Evolutionary conservation across 2,797 vertebrate species (phyloP), one percentile per base, ranked within the genome.

Genomic region (Channa striata): DNA sequence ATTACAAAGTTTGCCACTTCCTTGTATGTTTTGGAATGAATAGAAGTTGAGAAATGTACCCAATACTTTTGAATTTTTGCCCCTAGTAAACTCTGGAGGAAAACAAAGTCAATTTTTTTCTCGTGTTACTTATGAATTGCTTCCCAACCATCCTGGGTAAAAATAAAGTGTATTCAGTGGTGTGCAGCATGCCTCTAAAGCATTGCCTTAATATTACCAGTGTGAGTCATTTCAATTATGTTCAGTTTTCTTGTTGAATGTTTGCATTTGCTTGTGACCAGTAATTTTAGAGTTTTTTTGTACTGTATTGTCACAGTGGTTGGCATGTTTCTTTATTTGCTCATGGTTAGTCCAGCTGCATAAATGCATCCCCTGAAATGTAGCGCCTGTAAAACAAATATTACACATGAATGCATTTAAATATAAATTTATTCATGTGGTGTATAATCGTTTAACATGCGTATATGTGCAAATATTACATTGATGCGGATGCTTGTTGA

Each of bases 71-170:
- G 21, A 58, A 67, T 36, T 3, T 5, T 34, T 46, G 42, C 19
- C 39, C 40, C 14, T 1, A 23, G 17, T 36, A 8, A 2, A n/a
- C 40, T 56, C 34, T 5, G 12, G 30, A 53, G 37, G 10, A 54
- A 67, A 74, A 71, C 42, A 23, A 80, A 68, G 56, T 65, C 40
- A 43, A 20, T 3, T n/a, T 48, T 36, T 51, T 9, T 33, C 36
- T 10, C 36, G 21, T 11, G 6, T 37, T 33, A 47, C 36, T 30
- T 4, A 2, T 50, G 13, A 11, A 19, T 33, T n/a, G 20, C 25
- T 52, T 10, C 11, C 4, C 19, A 43, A 36, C 36, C 33, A 20
- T 66, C 6, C 10, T 49, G 6, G 14, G 23, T 8, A 14, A 17
- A 21, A 21, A 57, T 23, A 39, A 11, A 46, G 14, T 30, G 10